Evolutionary conservation across 2,113 vertebrate genomes (phyloP).

Genomic region (Thinocorus orbignyianus): DNA sequence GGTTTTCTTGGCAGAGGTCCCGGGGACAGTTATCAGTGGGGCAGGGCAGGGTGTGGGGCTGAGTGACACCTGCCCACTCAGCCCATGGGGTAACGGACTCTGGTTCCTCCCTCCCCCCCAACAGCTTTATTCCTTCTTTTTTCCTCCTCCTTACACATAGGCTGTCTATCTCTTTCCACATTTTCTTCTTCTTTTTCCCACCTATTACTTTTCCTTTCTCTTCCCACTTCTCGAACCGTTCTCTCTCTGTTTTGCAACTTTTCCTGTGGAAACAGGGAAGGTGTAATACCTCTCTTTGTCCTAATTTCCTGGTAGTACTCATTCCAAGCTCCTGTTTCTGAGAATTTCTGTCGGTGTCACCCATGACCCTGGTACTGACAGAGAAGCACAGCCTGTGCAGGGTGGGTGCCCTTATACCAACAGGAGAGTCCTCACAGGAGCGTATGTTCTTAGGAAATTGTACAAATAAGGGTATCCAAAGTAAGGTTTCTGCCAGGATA

Average conservation of each 20-base stretch:
- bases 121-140: not conserved
- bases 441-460: not conserved
- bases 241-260: not conserved
- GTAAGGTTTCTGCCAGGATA: not conserved
- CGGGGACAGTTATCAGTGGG: fast-evolving
- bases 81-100: not conserved
- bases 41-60: not conserved
- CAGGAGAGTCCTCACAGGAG: not conserved
- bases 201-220: not conserved
- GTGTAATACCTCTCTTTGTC: not conserved
- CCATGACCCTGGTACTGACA: not conserved
- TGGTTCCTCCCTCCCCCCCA: not conserved
- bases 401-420: not conserved
- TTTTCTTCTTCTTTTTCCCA: not conserved
- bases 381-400: not conserved
- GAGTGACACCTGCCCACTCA: not conserved
- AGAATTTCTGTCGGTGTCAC: not conserved
- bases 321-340: not conserved
- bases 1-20: not conserved
- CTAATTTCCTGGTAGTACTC: not conserved
- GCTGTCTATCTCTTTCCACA: not conserved
- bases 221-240: not conserved
- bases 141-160: not conserved
- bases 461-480: not conserved
- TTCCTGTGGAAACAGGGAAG: not conserved